phyloP scores from a whole-genome alignment of 1,140 invertebrate genomes.

The Papilio dardanus region DNA sequence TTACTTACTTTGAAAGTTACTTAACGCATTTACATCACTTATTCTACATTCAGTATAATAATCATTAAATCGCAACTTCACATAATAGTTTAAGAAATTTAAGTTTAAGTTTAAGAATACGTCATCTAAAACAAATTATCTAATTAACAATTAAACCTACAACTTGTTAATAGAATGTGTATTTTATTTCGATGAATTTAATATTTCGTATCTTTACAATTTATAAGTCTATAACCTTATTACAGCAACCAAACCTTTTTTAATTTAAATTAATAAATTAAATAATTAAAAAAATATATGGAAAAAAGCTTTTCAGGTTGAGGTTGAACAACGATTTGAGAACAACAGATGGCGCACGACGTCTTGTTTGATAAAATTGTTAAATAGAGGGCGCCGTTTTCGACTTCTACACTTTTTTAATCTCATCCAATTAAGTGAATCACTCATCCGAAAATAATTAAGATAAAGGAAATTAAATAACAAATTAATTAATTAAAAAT shows the following conservation, averaged over 20 bases:
- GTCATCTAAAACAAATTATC: neutral
- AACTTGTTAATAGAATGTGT: neutral
- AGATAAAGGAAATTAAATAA: too few species aligned
- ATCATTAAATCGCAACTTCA: neutral
- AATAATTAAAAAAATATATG: neutral
- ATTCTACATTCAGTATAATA: neutral
- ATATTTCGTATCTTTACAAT: too few species aligned
- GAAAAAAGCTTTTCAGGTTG: neutral
- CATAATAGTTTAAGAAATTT: neutral
- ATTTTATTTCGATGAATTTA: neutral
- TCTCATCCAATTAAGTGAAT: too few species aligned
- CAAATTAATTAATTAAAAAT: too few species aligned
- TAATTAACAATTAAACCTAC: neutral
- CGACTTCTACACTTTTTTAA: too few species aligned
- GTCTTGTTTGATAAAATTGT: neutral
- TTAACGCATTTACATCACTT: neutral
- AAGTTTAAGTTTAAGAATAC: neutral
- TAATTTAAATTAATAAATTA: neutral
- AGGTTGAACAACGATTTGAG: neutral
- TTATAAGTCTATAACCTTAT: neutral
- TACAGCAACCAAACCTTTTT: neutral
- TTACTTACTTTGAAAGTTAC: neutral
- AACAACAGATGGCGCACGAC: neutral
- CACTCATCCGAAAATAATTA: too few species aligned
- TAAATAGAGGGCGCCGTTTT: neutral